Evolutionary conservation across 2,888 invertebrate species (phyloP).

Genomic region (Plebejus argus): DNA sequence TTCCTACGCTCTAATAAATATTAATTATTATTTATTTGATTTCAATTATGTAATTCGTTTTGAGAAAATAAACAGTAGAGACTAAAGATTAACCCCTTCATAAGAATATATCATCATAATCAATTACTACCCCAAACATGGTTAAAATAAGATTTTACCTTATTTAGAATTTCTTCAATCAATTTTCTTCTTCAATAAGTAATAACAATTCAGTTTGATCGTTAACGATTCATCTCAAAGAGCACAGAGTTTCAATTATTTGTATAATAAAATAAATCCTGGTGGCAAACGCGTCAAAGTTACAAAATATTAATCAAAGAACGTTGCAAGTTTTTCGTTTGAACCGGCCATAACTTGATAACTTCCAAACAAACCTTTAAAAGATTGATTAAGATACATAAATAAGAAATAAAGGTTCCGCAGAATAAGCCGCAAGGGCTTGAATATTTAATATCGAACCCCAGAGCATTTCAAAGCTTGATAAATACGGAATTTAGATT

Average conservation of each 20-base stretch:
- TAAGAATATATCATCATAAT: too few relatives aligned
- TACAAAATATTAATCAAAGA: neutral
- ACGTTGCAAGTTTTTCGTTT: neutral
- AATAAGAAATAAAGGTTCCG: slow-evolving; percentile 22
- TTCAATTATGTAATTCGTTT: too few relatives aligned
- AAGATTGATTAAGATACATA: slow-evolving; percentile 21
- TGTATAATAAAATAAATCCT: neutral
- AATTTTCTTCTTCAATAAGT: neutral
- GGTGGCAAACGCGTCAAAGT: neutral
- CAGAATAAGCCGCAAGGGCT: neutral
- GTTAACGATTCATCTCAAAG: neutral
- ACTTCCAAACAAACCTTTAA: slow-evolving; percentile 23
- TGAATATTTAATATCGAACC: slow-evolving; percentile 15
- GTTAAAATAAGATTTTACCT: too few relatives aligned
- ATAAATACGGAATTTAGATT: slow-evolving; percentile 1
- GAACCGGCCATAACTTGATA: neutral
- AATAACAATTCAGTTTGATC: neutral
- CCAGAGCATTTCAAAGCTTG: slow-evolving; percentile 23
- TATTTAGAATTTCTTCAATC: too few relatives aligned
- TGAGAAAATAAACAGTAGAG: too few relatives aligned
- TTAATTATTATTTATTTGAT: too few relatives aligned
- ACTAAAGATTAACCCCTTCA: too few relatives aligned
- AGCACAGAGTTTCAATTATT: neutral
- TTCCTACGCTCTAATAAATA: too few relatives aligned
- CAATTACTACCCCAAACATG: too few relatives aligned